Evolutionary conservation across 2,113 vertebrate genomes (phyloP).

Genomic region (Cathartes aura): DNA sequence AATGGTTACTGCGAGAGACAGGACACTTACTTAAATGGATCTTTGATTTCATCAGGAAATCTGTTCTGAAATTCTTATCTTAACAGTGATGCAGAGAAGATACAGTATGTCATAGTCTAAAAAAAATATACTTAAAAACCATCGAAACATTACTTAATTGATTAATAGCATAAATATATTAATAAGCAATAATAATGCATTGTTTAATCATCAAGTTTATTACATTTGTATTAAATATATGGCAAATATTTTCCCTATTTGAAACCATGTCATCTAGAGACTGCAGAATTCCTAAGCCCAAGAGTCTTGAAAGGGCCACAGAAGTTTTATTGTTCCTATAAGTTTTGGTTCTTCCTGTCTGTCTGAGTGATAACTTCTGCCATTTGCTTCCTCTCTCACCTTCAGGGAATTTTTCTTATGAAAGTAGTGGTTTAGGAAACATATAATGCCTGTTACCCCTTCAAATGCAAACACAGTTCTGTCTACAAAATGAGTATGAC

Average conservation of each 20-base stretch:
- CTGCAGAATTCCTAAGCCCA: background rate
- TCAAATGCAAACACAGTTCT: background rate
- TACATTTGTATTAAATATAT: background rate
- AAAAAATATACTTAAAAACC: background rate
- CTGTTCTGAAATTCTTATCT: background rate
- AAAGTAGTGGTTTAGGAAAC: background rate
- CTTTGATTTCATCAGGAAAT: background rate
- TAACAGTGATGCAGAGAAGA: background rate
- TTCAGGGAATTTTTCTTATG: background rate
- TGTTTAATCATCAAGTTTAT: background rate
- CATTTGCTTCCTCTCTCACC: background rate
- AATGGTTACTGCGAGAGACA: background rate
- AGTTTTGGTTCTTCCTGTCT: background rate
- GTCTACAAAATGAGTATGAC: background rate
- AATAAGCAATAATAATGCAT: background rate
- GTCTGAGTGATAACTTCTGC: background rate
- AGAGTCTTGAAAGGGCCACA: background rate
- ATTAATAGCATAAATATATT: background rate
- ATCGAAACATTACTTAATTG: background rate
- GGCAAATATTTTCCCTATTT: background rate
- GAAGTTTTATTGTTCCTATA: background rate
- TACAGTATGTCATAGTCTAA: background rate
- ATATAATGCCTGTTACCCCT: background rate
- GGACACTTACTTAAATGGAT: background rate
- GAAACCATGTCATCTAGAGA: background rate